Evolutionary conservation across 2,113 vertebrate genomes (phyloP).

Genomic region (Gallinago jamesoni): DNA sequence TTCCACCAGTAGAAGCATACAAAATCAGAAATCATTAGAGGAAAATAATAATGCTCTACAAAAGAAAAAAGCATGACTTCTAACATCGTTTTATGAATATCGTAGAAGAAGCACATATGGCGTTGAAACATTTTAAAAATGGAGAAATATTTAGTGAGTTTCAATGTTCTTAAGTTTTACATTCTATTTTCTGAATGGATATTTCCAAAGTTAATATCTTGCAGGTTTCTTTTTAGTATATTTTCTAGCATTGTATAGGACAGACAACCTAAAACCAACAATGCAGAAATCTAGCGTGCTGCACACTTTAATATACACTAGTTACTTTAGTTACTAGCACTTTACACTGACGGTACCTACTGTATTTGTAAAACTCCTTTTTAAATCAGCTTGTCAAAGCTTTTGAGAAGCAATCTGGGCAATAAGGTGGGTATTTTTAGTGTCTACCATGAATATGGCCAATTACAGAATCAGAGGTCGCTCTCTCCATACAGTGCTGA

Average conservation of each 20-base stretch:
- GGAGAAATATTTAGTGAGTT: not conserved
- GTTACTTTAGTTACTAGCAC: slow-evolving; percentile 30
- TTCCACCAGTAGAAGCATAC: slow-evolving; percentile 9
- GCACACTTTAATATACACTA: not conserved
- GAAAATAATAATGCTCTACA: slow-evolving; percentile 16
- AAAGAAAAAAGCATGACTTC: slow-evolving; percentile 50
- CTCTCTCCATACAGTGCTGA: slow-evolving; percentile 88
- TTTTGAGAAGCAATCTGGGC: slow-evolving; percentile 68
- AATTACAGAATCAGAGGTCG: slow-evolving; percentile 78
- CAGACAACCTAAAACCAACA: slow-evolving; percentile 58
- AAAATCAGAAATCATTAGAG: slow-evolving; percentile 47
- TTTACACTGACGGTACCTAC: slow-evolving; percentile 34
- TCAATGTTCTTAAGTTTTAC: slow-evolving; percentile 15
- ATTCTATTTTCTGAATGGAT: slow-evolving; percentile 4
- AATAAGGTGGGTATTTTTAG: slow-evolving; percentile 54
- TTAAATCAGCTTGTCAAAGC: slow-evolving; percentile 59
- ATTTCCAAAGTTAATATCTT: slow-evolving; percentile 8
- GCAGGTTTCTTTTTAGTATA: not conserved
- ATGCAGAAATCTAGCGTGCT: slow-evolving; percentile 45
- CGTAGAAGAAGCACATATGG: not conserved
- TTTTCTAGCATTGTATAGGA: slow-evolving; percentile 6
- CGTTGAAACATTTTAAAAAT: slow-evolving; percentile 20
- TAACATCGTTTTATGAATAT: not conserved
- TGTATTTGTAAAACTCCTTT: slow-evolving; percentile 44
- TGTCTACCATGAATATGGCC: slow-evolving; percentile 1